These are phyloP conservation scores for Drosophila sordidula DNA, from an alignment of 2,888 invertebrate genomes.

Conservation along the genomic window DNA sequence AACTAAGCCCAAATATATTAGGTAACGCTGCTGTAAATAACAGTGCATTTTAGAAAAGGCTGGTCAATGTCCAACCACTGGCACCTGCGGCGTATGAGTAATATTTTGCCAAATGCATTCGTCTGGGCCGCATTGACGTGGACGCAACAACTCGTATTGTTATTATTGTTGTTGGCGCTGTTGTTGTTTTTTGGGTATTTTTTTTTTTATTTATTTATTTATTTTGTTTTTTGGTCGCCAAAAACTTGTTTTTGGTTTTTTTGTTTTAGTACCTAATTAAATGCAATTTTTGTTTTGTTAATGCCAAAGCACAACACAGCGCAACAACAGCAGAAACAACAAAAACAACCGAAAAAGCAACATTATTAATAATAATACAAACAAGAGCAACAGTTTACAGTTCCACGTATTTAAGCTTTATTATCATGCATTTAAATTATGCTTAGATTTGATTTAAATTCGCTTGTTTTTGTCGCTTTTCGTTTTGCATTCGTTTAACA, in stretches of 20 bases:
- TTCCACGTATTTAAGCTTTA: constrained; percentile 30
- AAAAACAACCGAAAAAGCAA: neutral
- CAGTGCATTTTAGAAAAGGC: neutral
- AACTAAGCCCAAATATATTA: neutral
- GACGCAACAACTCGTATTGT: constrained; percentile 4
- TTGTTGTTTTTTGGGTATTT: constrained; percentile 5
- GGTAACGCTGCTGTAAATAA: neutral
- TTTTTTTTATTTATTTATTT: neutral
- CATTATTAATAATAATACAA: constrained; percentile 4
- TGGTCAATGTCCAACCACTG: constrained; percentile 10
- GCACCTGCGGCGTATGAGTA: constrained; percentile 46
- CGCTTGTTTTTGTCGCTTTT: constrained; percentile 1
- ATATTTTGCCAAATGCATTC: constrained; percentile 28
- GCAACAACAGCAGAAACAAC: constrained; percentile 1
- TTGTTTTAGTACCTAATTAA: constrained; percentile 29
- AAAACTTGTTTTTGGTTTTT: constrained; percentile 36
- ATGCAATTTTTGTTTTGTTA: constrained; percentile 37
- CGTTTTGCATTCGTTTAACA: constrained; percentile 26
- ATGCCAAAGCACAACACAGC: constrained; percentile 6
- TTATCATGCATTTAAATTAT: constrained; percentile 10
- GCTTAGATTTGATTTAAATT: constrained; percentile 8
- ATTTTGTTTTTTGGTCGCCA: constrained; percentile 13
- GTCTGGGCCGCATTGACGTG: constrained; percentile 34
- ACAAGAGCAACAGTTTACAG: constrained; percentile 25
- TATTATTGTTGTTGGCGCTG: neutral